A percentile compares a stretch with the other conserved stretches of the same genome.
Evolutionary conservation across 2,113 vertebrate species (phyloP).

Genomic region (Alexandromys fortis): DNA sequence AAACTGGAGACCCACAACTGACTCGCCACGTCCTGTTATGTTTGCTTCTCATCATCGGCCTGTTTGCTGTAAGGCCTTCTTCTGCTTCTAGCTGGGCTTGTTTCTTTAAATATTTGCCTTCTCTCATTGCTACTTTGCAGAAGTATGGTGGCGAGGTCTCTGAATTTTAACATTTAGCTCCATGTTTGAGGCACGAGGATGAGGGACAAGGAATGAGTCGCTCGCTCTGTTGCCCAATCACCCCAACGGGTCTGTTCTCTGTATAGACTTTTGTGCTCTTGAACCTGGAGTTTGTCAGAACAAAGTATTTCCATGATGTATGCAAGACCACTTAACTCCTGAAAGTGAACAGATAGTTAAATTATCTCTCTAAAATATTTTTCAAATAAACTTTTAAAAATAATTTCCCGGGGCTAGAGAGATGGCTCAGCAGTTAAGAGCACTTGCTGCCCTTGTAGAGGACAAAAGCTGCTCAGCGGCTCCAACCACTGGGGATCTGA

Average conservation of each 20-base stretch:
- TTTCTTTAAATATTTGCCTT: conserved; percentile 65
- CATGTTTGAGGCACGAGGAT: background rate
- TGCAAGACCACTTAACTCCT: background rate
- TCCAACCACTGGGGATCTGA: background rate
- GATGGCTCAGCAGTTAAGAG: background rate
- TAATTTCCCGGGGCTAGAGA: background rate
- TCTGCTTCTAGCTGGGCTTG: conserved; percentile 67
- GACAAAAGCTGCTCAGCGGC: background rate
- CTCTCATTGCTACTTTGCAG: conserved; percentile 30
- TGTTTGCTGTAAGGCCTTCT: conserved; percentile 93
- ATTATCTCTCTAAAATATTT: conserved; percentile 38
- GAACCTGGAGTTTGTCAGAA: conserved; percentile 21
- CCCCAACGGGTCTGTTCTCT: background rate
- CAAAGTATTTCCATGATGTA: background rate
- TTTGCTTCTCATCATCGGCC: conserved; percentile 92
- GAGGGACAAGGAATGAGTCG: background rate
- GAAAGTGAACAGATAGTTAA: background rate
- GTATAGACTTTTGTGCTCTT: conserved; percentile 5
- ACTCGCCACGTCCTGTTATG: conserved; percentile 93
- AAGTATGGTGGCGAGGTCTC: background rate
- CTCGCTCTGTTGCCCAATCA: background rate
- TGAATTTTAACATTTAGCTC: conserved; percentile 8
- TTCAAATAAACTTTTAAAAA: conserved; percentile 44
- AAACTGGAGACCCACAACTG: conserved; percentile 90
- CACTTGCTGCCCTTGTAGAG: background rate